These are phyloP conservation scores for Leptinotarsa rubiginosa DNA, from an alignment of 2,888 invertebrate genomes.

Conservation along the genomic window DNA sequence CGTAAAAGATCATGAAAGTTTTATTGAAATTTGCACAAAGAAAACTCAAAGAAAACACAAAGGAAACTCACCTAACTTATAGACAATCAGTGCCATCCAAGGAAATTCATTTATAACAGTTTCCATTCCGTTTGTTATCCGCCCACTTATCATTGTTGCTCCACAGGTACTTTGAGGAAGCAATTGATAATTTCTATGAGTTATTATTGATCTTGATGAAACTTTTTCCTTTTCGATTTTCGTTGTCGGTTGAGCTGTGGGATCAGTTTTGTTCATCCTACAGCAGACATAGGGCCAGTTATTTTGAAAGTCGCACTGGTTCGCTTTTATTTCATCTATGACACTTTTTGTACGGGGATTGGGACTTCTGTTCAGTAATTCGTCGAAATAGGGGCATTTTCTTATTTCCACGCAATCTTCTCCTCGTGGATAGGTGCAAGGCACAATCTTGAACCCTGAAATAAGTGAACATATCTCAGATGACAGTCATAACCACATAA, in stretches of 20 bases:
- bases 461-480: background rate
- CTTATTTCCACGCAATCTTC: constrained; percentile 56
- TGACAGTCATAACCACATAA: background rate
- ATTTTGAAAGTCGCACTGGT: constrained; percentile 65
- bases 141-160: constrained; percentile 65
- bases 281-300: constrained; percentile 71
- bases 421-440: constrained; percentile 50
- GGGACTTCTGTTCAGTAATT: constrained; percentile 53
- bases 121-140: constrained; percentile 73
- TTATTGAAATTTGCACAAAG: background rate
- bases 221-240: background rate
- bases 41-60: background rate
- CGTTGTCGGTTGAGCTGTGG: background rate
- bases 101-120: constrained; percentile 76
- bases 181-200: constrained; percentile 63
- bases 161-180: constrained; percentile 71
- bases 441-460: constrained; percentile 34
- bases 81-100: constrained; percentile 81
- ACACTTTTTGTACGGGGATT: constrained; percentile 57
- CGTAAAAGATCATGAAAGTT: no score
- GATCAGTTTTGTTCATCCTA: constrained; percentile 28
- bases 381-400: constrained; percentile 57
- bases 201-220: constrained; percentile 19
- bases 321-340: constrained; percentile 53
- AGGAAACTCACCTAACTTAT: constrained; percentile 54